These are phyloP conservation scores for Paratilapia polleni DNA, from an alignment of 2,113 vertebrate species.

Conservation along the genomic window DNA sequence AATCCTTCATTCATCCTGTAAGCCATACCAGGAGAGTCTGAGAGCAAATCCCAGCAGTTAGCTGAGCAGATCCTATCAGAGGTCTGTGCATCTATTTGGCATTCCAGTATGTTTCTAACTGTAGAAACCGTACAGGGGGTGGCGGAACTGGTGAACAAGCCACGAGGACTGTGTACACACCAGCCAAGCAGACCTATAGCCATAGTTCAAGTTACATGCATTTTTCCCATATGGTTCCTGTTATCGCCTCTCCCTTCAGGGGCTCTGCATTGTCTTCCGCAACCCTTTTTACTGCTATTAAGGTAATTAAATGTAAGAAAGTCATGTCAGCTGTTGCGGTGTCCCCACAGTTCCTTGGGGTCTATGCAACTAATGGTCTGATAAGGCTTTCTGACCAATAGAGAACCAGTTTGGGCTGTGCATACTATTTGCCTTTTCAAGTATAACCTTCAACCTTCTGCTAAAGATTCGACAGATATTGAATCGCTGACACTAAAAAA, in stretches of 20 bases:
- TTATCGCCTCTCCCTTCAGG: slow-evolving; percentile 40
- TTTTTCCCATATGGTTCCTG: slow-evolving; percentile 61
- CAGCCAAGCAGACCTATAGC: slow-evolving; percentile 24
- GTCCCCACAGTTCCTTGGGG: slow-evolving; percentile 13
- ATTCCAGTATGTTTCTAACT: slow-evolving; percentile 32
- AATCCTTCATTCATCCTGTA: slow-evolving; percentile 30
- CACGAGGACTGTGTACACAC: neutral
- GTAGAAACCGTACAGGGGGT: slow-evolving; percentile 16
- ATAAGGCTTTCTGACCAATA: neutral
- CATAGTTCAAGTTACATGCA: slow-evolving; percentile 40
- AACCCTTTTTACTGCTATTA: slow-evolving; percentile 51
- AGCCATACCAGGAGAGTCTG: slow-evolving; percentile 1
- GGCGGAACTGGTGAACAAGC: neutral
- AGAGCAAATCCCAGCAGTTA: slow-evolving; percentile 41
- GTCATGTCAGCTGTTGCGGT: slow-evolving; percentile 26
- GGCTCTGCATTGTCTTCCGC: slow-evolving; percentile 18
- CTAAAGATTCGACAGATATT: no score
- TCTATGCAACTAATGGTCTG: slow-evolving; percentile 4
- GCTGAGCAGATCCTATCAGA: slow-evolving; percentile 23
- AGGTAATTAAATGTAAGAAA: slow-evolving; percentile 53
- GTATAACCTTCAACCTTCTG: no score
- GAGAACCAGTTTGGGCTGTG: no score
- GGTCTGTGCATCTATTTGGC: slow-evolving; percentile 40
- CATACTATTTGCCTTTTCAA: no score
- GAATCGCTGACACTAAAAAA: no score